Conservation (phyloP, 2,888 invertebrate genomes). For the Tupiocoris notatus region DNA sequence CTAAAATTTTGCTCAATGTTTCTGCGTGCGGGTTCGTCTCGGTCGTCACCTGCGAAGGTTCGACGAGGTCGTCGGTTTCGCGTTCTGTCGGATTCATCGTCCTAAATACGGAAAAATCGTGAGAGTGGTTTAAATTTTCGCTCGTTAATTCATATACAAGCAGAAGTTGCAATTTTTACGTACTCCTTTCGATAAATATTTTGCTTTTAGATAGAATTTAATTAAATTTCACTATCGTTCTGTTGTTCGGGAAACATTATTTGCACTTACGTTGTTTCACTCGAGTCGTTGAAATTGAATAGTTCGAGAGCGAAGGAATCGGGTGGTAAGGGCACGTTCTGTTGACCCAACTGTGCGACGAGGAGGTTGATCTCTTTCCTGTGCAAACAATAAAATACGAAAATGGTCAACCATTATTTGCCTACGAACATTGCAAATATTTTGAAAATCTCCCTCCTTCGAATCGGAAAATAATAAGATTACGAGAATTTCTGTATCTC, state of each 20-base stretch:
- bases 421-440: too few relatives aligned
- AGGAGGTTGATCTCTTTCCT: conserved; percentile 47
- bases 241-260: too few relatives aligned
- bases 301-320: conserved; percentile 44
- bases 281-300: conserved; percentile 38
- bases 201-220: too few relatives aligned
- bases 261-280: not conserved
- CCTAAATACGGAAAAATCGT: not conserved
- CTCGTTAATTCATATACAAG: too few relatives aligned
- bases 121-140: not conserved
- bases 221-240: too few relatives aligned
- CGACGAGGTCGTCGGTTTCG: conserved; percentile 7
- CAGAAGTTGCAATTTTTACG: too few relatives aligned
- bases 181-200: too few relatives aligned
- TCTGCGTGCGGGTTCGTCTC: conserved; percentile 41
- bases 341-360: conserved; percentile 48
- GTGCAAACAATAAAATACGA: not conserved
- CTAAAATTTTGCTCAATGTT: conserved; percentile 51
- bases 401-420: too few relatives aligned
- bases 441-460: too few relatives aligned
- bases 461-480: too few relatives aligned
- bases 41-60: conserved; percentile 19
- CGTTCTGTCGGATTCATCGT: not conserved
- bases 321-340: conserved; percentile 38
- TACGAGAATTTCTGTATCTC: too few relatives aligned